phyloP scores from a whole-genome alignment of 1,140 invertebrate species.

The Samia ricini region DNA sequence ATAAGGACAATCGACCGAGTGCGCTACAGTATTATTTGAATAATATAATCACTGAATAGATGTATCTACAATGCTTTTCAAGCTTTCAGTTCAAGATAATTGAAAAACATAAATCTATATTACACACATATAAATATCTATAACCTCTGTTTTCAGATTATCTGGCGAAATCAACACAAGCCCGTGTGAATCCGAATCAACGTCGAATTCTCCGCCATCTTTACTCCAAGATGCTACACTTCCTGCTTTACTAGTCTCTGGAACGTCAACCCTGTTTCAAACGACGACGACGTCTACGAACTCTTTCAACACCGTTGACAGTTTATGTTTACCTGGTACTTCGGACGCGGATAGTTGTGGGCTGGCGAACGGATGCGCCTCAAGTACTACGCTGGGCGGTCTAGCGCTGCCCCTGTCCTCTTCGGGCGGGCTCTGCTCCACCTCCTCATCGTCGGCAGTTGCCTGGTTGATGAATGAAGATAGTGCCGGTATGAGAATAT shows the following conservation, averaged over 20 bases:
- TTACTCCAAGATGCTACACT: slow-evolving; percentile 66
- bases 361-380: slow-evolving; percentile 60
- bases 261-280: slow-evolving; percentile 61
- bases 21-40: too few species aligned
- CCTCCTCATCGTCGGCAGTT: slow-evolving; percentile 62
- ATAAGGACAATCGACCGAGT: too few species aligned
- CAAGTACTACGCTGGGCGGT: slow-evolving; percentile 45
- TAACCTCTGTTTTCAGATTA: slow-evolving; percentile 47
- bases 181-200: slow-evolving; percentile 69
- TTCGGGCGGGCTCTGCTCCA: slow-evolving; percentile 58
- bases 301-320: slow-evolving; percentile 49
- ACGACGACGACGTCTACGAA: slow-evolving; percentile 49
- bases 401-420: slow-evolving; percentile 61
- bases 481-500: slow-evolving; percentile 56
- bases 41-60: too few species aligned
- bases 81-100: too few species aligned
- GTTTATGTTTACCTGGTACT: slow-evolving; percentile 55
- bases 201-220: slow-evolving; percentile 64
- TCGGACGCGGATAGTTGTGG: slow-evolving; percentile 55
- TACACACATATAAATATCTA: too few species aligned
- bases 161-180: slow-evolving; percentile 63
- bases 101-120: too few species aligned
- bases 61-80: too few species aligned
- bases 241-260: slow-evolving; percentile 68
- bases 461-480: slow-evolving; percentile 76